Base-by-base conservation (phyloP, 1,140 invertebrate genomes). In the Brachionus rubens region DNA sequence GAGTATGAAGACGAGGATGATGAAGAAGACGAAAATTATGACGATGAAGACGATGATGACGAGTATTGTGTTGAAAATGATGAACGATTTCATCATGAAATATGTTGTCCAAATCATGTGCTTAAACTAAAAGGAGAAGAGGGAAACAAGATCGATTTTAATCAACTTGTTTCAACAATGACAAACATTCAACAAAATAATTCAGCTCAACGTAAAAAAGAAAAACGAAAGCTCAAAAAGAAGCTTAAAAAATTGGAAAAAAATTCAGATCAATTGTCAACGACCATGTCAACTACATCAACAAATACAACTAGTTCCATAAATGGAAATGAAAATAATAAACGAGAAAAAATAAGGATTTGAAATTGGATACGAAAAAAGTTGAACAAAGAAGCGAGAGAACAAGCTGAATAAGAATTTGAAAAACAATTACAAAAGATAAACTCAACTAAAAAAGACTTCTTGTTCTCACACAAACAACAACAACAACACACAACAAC, bases 141-240 rank as follows among this genome's bases (percentile, higher is more conserved):
- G 12, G n/a, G 19, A 2, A 65, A 41, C 10, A 24, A 36, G 0
- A 65, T 65, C 24, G 59, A 65, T 43, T 59, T 59, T 59, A 33
- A 19, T 19, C 54, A 59, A 36, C 54, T 19, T 9, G 19, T 59
- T 28, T 28, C 19, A 59, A 36, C n/a, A 16, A 36, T n/a, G 21
- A 36, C 28, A 59, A 16, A 43, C 19, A 26, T 21, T 16, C 1
- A 65, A 65, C 41, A 43, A 7, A 14, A n/a, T n/a, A n/a, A n/a
- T n/a, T 24, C 59, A 9, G 36, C 59, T 19, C 59, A 65, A 21
- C 59, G 59, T 2, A 65, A 65, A 65, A 65, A 65, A 65, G 59
- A 65, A 2, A 65, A 65, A 43, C 36, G 59, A 46, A 65, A 65
- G 36, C 36, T 65, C 4, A 65, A 65, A 41, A 65, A 65, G n/a